These are phyloP conservation scores for Cephonodes hylas DNA, from an alignment of 2,888 invertebrate species.

Conservation along the genomic window DNA sequence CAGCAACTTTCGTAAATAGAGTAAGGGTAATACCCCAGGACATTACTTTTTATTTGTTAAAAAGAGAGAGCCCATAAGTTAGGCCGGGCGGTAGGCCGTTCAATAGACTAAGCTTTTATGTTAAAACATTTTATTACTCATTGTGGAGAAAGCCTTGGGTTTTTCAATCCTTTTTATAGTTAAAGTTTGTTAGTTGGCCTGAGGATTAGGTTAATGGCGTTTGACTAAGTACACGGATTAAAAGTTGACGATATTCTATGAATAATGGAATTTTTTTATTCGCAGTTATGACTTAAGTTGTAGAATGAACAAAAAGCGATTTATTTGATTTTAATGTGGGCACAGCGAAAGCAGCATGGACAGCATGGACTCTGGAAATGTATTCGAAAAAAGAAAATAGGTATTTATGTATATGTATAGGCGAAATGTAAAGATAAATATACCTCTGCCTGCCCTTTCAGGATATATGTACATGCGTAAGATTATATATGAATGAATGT, in stretches of 20 bases:
- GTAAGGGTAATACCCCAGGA: neutral
- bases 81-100: neutral
- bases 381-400: too few relatives aligned
- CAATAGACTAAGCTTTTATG: neutral
- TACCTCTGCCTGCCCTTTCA: too few relatives aligned
- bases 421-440: too few relatives aligned
- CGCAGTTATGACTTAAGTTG: too few relatives aligned
- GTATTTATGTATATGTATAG: too few relatives aligned
- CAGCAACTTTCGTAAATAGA: neutral
- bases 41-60: slow-evolving; percentile 9
- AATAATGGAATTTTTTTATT: too few relatives aligned
- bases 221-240: neutral
- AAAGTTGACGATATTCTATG: neutral
- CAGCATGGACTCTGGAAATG: too few relatives aligned
- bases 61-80: neutral
- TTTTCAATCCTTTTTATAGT: neutral
- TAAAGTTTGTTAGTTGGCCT: neutral
- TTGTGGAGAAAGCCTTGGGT: neutral
- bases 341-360: too few relatives aligned
- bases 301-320: too few relatives aligned
- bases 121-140: neutral
- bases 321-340: too few relatives aligned
- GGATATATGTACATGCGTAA: too few relatives aligned
- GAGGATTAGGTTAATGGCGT: neutral
- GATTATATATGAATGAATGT: too few relatives aligned